These are phyloP conservation scores for Leucophenga montana DNA, from an alignment of 2,888 invertebrate genomes.

Conservation along the genomic window DNA sequence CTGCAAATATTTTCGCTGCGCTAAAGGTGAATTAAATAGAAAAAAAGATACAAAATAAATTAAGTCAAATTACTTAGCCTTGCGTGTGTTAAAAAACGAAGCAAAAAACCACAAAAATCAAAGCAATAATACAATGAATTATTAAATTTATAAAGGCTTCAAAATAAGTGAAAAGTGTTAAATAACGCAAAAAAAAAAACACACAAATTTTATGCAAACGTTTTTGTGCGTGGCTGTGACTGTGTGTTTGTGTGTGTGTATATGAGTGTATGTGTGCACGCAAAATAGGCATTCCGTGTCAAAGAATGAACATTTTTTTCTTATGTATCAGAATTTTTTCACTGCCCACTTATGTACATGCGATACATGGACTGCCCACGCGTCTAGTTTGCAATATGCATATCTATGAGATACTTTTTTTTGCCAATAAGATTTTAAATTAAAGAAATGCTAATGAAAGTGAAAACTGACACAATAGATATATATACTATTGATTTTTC, in stretches of 20 bases:
- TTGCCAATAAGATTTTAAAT: constrained; percentile 18
- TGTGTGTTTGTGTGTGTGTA: constrained; percentile 43
- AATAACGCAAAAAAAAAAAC: constrained; percentile 38
- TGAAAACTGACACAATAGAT: constrained; percentile 27
- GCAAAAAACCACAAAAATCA: constrained; percentile 33
- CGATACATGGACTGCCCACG: constrained; percentile 7
- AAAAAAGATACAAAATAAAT: constrained; percentile 31
- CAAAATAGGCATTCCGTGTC: constrained; percentile 16
- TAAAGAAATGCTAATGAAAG: constrained; percentile 14
- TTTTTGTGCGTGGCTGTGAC: constrained; percentile 34
- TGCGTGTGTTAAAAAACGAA: constrained; percentile 31
- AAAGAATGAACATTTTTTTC: constrained; percentile 52
- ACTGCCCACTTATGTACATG: background rate
- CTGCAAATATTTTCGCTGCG: constrained; percentile 65
- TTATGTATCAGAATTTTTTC: constrained; percentile 60
- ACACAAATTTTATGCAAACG: constrained; percentile 37
- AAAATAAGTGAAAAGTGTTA: constrained; percentile 20
- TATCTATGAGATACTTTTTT: no score
- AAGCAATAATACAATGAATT: constrained; percentile 28
- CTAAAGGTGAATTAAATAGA: constrained; percentile 57
- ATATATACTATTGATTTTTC: constrained; percentile 62
- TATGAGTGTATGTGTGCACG: constrained; percentile 18
- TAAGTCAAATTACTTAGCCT: constrained; percentile 35
- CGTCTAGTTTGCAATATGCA: constrained; percentile 26
- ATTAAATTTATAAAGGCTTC: constrained; percentile 20